phyloP scores from a whole-genome alignment of 2,797 vertebrate species.

The Melanotaenia nigrans region DNA sequence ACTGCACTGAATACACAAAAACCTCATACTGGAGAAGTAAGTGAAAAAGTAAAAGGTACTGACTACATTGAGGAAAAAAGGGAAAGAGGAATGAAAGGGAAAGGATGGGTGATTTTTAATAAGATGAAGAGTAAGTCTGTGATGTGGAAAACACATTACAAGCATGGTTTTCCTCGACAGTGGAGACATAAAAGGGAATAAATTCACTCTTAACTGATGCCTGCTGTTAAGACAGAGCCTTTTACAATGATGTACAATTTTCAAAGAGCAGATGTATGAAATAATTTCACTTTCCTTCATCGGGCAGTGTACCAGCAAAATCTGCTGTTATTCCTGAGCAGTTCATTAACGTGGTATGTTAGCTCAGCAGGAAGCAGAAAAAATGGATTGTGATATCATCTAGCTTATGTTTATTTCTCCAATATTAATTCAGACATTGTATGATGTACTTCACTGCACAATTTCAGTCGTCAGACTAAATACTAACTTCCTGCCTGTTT shows the following conservation, averaged over 20 bases:
- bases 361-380: constrained; percentile 9
- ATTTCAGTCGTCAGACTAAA: constrained; percentile 15
- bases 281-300: constrained; percentile 18
- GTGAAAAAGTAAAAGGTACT: neutral
- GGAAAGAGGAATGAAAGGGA: neutral
- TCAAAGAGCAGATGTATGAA: constrained; percentile 8
- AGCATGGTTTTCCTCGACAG: constrained; percentile 8
- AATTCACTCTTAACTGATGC: constrained; percentile 3
- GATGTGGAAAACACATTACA: neutral
- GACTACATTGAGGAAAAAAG: neutral
- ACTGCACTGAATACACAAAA: neutral
- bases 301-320: neutral
- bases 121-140: neutral
- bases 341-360: neutral
- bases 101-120: neutral
- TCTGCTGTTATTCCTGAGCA: constrained; percentile 1
- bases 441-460: neutral
- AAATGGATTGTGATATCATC: constrained; percentile 12
- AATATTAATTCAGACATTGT: constrained; percentile 9
- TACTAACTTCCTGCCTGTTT: neutral
- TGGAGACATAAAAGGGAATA: constrained; percentile 3
- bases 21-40: neutral
- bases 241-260: constrained; percentile 20
- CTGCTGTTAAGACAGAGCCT: neutral
- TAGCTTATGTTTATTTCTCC: constrained; percentile 4